Percentiles rank a stretch among this genome's conserved stretches.
These are phyloP conservation scores for Dendrocopos noguchii DNA, from an alignment of 2,113 vertebrate species.

Conservation along the genomic window DNA sequence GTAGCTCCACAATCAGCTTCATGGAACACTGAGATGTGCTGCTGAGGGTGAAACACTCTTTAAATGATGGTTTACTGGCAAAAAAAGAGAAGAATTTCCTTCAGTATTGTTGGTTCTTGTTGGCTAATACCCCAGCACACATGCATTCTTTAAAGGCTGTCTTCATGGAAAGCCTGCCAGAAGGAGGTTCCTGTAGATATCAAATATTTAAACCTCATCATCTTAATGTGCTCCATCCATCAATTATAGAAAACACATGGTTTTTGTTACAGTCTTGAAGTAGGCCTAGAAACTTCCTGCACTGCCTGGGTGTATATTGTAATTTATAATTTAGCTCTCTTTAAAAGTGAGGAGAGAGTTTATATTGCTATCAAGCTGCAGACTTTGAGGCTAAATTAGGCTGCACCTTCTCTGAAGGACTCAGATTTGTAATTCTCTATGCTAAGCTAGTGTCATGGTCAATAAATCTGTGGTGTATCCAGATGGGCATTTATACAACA, in stretches of 20 bases:
- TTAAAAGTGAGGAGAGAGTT: conserved; percentile 17
- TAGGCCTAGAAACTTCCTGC: not conserved
- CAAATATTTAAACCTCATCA: not conserved
- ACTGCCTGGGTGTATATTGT: not conserved
- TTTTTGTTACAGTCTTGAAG: not conserved
- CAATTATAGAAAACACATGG: not conserved
- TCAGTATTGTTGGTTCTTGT: not conserved
- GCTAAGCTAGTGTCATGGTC: not conserved
- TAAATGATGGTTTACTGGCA: not conserved
- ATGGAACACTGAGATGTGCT: rapidly evolving
- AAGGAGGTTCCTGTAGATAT: not conserved
- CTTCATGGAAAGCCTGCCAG: not conserved
- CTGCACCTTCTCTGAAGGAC: conserved; percentile 13
- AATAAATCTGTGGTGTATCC: not conserved
- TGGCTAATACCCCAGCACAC: not conserved
- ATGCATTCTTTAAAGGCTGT: not conserved
- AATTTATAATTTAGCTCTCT: conserved; percentile 34
- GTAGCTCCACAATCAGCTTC: not conserved
- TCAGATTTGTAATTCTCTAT: conserved; percentile 17
- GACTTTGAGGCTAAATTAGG: conserved; percentile 27
- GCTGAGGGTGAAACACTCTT: not conserved
- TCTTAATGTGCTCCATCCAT: not conserved
- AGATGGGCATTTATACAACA: not conserved
- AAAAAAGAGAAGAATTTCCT: not conserved
- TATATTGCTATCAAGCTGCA: conserved; percentile 57